Base-by-base conservation (phyloP, 2,888 invertebrate genomes). In the Andrena camellia region DNA sequence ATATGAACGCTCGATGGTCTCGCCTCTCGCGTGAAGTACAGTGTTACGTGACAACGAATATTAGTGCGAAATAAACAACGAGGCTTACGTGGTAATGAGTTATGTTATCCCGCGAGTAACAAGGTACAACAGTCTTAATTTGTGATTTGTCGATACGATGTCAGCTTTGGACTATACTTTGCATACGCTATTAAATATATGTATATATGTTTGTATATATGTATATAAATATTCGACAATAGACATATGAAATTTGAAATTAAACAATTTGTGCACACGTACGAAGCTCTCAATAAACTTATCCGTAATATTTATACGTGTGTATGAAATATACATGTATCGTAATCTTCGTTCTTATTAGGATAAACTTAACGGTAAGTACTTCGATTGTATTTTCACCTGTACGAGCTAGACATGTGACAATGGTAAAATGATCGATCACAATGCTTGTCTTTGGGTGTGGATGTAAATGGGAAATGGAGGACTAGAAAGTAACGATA, bases 111-210 rank as follows among this genome's bases (percentile, higher is more conserved):
- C 63, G 23, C 68, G 42, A 60, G 50, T 50, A 74, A 75, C 64
- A 70, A 81, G 57, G 62, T 73, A 66, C 64, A 81, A 82, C 81
- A 82, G 81, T 82, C 82, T 82, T 81, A 70, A 66, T 67, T 82
- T 60, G 52, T 70, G 70, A 82, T 82, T 81, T 81, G 82, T 81
- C 75, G 66, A 67, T 67, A 82, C 75, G 59, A 67, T 81, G 52
- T 52, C 54, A 68, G 54, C 52, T 54, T 60, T 20, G 54, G 48
- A 60, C 54, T 73, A 79, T 76, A 50, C 1, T 72, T 67, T 33
- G 59, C 79, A 52, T 70, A 54, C 54, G 60, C 59, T 70, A 80
- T 23, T 68, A 63, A 42, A 62, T 71, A 57, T 35, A 72, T 62
- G 52, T 42, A 68, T 33, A 6, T 57, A 66, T 35, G 20, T 29